Conservation (phyloP, 2,888 invertebrate genomes). For the Drosophila nr. medialis region DNA sequence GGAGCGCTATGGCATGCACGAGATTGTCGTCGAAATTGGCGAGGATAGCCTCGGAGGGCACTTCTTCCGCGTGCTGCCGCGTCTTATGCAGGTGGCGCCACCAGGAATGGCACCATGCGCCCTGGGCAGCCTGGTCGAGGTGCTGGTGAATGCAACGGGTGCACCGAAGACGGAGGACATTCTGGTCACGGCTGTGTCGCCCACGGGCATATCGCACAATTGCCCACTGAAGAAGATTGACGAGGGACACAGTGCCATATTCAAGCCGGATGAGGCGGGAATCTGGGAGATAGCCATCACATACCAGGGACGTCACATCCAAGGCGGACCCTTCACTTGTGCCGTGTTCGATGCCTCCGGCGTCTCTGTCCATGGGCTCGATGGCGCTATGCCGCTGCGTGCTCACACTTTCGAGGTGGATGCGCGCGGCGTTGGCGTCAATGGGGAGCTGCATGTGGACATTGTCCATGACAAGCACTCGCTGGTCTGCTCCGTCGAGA, state of each 20-base stretch:
- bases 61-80: constrained; percentile 94
- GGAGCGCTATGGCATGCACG: constrained; percentile 96
- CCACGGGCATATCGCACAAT: constrained; percentile 92
- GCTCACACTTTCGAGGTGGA: constrained; percentile 94
- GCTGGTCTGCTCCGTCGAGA: constrained; percentile 92
- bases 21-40: constrained; percentile 88
- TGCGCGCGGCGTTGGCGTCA: constrained; percentile 91
- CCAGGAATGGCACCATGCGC: constrained; percentile 98
- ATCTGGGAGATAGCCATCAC: constrained; percentile 98
- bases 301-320: constrained; percentile 97
- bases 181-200: constrained; percentile 96
- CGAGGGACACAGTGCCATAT: constrained; percentile 97
- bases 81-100: constrained; percentile 93
- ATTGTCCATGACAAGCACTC: constrained; percentile 95
- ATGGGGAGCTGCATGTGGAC: constrained; percentile 94
- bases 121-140: constrained; percentile 97
- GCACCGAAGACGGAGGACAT: constrained; percentile 92
- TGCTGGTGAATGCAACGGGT: constrained; percentile 94
- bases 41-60: constrained; percentile 87
- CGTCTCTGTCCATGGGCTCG: constrained; percentile 92
- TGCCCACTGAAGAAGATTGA: constrained; percentile 94
- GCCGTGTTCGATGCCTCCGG: constrained; percentile 97
- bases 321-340: constrained; percentile 98
- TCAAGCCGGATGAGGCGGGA: constrained; percentile 98
- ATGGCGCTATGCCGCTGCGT: constrained; percentile 93